These are phyloP conservation scores for Ophion slaviceki DNA, from an alignment of 2,888 invertebrate genomes.

Conservation along the genomic window DNA sequence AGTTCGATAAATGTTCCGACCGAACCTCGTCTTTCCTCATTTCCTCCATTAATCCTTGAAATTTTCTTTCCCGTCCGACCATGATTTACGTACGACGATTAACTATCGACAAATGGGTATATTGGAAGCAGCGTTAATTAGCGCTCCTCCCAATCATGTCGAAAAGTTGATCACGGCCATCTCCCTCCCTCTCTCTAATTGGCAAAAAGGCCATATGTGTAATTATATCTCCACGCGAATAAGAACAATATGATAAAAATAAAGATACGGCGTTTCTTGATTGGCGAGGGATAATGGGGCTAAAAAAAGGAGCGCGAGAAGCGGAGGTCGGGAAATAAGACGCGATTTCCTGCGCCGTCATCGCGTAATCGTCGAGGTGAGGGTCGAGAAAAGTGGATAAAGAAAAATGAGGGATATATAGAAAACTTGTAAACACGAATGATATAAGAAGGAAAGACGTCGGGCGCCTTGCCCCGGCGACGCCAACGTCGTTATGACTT, in stretches of 20 bases:
- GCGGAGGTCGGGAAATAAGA: constrained; percentile 21
- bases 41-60: neutral
- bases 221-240: neutral
- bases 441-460: constrained; percentile 65
- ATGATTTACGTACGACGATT: neutral
- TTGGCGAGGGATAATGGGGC: neutral
- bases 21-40: neutral
- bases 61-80: neutral
- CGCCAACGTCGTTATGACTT: constrained; percentile 73
- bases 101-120: neutral
- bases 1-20: neutral
- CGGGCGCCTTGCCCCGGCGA: constrained; percentile 74
- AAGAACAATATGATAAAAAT: neutral
- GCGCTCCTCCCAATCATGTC: neutral
- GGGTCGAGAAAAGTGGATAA: neutral
- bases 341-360: neutral
- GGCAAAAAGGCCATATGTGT: neutral
- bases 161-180: neutral
- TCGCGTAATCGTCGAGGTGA: neutral
- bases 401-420: constrained; percentile 2
- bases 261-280: neutral
- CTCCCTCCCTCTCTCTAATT: neutral
- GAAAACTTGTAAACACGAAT: constrained; percentile 31
- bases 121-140: neutral
- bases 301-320: constrained; percentile 9